A percentile compares a stretch with the other conserved stretches of the same genome.
Conservation (phyloP, 2,797 vertebrate genomes). For the Spinus olivaceus region DNA sequence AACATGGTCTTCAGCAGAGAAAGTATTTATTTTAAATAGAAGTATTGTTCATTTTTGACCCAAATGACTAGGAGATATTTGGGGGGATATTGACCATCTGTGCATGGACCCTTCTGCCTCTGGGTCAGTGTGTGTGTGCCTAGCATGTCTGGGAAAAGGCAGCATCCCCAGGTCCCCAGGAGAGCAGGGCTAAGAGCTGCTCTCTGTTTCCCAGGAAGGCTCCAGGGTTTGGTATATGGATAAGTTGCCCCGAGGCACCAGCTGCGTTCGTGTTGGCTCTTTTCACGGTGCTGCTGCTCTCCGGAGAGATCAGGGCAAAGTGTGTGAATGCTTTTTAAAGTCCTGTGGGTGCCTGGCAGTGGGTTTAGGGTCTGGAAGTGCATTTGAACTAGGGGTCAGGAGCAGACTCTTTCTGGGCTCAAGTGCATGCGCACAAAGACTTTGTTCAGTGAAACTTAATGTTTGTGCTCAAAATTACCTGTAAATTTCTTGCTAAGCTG, state of each 20-base stretch:
- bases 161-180: background rate
- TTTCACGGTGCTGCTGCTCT: background rate
- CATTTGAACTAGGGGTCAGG: background rate
- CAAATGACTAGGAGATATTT: background rate
- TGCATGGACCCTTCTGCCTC: background rate
- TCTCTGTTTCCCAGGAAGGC: background rate
- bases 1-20: background rate
- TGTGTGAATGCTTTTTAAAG: background rate
- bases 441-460: background rate
- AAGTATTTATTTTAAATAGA: background rate
- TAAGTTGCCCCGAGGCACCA: background rate
- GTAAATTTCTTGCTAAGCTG: background rate
- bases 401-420: background rate
- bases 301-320: background rate
- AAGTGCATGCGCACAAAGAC: background rate
- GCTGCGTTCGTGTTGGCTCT: background rate
- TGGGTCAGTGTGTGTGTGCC: background rate
- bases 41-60: background rate
- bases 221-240: background rate
- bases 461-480: background rate
- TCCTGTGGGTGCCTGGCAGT: background rate
- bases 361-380: background rate
- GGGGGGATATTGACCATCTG: rapidly evolving
- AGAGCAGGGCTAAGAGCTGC: background rate
- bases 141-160: background rate